Conservation (phyloP, 2,888 invertebrate genomes). For the Sussaba pulchella region DNA sequence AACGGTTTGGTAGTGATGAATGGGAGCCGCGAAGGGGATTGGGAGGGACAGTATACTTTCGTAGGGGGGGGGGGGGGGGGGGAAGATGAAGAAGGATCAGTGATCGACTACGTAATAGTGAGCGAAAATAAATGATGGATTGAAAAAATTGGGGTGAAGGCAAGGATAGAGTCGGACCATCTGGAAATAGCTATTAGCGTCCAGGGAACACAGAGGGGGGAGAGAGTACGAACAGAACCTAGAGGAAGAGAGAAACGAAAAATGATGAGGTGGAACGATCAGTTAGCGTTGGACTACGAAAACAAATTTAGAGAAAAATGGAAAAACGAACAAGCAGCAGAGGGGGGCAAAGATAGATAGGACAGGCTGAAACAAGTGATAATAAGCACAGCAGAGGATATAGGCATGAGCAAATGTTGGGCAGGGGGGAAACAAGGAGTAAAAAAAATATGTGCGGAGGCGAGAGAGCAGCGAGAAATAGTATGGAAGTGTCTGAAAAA, state of each 20-base stretch:
- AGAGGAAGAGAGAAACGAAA: not conserved
- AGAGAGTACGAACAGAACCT: not conserved
- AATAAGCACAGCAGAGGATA: not conserved
- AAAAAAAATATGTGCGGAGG: not conserved
- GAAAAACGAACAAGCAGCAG: not conserved
- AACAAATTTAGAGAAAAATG: not conserved
- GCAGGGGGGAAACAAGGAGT: not conserved
- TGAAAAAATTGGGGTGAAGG: conserved; percentile 13
- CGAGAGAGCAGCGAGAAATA: not conserved
- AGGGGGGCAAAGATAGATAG: not conserved
- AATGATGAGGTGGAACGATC: conserved; percentile 1
- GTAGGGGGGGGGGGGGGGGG: conserved; percentile 29
- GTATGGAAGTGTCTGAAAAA: not conserved
- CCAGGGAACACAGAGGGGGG: not conserved
- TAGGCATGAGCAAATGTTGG: not conserved
- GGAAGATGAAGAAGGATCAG: conserved; percentile 22
- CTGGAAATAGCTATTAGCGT: not conserved
- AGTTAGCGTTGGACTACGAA: too few relatives aligned
- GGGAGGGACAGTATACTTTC: conserved; percentile 11
- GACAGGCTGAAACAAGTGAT: not conserved
- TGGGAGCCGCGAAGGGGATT: conserved; percentile 25
- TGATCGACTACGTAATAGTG: conserved; percentile 30
- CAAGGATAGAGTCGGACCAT: conserved; percentile 28
- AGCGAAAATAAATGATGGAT: conserved; percentile 7
- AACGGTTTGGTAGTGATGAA: conserved; percentile 22